A percentile compares a stretch with the other conserved stretches of the same genome.
Conservation (phyloP, 2,888 invertebrate genomes). For the Cheilosia soror region DNA sequence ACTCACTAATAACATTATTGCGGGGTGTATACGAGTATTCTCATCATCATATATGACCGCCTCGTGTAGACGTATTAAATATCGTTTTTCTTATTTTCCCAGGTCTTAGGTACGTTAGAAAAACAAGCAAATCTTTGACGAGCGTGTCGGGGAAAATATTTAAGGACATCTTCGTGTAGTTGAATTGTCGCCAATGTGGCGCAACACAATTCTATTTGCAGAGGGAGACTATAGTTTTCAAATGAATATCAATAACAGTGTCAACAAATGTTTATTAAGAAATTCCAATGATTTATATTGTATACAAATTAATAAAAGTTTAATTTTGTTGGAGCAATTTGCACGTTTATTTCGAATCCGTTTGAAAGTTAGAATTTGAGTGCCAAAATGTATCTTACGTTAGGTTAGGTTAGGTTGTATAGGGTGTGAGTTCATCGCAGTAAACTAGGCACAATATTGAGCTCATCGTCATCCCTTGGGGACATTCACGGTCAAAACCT, state of each 20-base stretch:
- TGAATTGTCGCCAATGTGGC: conserved; percentile 65
- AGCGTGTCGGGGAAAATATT: conserved; percentile 12
- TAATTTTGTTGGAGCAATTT: no score
- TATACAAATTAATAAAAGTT: no score
- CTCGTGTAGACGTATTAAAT: conserved; percentile 61
- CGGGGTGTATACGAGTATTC: conserved; percentile 23
- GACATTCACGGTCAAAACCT: no score
- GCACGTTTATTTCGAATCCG: neutral
- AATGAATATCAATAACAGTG: conserved; percentile 41
- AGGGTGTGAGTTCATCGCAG: no score
- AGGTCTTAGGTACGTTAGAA: conserved; percentile 28
- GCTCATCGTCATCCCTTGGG: no score
- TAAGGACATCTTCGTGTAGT: conserved; percentile 22
- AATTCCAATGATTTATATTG: conserved; percentile 2
- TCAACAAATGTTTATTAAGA: conserved; percentile 18
- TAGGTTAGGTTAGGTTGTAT: no score
- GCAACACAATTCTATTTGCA: conserved; percentile 31
- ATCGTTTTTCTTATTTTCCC: conserved; percentile 37
- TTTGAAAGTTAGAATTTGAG: neutral
- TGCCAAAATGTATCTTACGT: no score
- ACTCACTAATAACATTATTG: conserved; percentile 70
- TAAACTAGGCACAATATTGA: no score
- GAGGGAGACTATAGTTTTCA: conserved; percentile 27
- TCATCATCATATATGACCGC: conserved; percentile 38
- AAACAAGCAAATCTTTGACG: conserved; percentile 62